phyloP scores from a whole-genome alignment of 2,113 vertebrate genomes.

The Podarcis muralis region DNA sequence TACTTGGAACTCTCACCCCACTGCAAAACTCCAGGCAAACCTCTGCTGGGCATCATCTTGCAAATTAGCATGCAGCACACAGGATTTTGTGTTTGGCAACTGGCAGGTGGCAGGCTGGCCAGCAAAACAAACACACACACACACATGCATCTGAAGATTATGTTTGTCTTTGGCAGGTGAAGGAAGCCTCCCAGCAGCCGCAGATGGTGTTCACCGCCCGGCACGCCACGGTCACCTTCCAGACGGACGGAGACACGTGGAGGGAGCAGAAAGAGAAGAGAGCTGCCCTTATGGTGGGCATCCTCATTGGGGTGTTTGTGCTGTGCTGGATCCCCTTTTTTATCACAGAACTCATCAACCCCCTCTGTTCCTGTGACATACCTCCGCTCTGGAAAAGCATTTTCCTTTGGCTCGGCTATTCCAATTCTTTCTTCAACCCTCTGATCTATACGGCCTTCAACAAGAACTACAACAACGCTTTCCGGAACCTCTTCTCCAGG shows the following conservation, averaged over 20 bases:
- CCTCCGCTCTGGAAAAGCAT: constrained; percentile 94
- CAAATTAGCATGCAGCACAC: background rate
- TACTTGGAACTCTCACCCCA: background rate
- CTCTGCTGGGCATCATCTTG: background rate
- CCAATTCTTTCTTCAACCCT: constrained; percentile 98
- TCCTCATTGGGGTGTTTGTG: constrained; percentile 93
- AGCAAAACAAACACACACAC: background rate
- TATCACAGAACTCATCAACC: constrained; percentile 90
- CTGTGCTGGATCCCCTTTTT: constrained; percentile 99
- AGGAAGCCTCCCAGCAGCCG: constrained; percentile 82
- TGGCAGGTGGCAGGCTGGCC: background rate
- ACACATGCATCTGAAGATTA: background rate
- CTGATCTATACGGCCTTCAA: constrained; percentile 98
- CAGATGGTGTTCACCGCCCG: constrained; percentile 89
- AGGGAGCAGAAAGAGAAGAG: constrained; percentile 93
- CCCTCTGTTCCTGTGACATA: constrained; percentile 89
- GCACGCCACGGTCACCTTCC: constrained; percentile 89
- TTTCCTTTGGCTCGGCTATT: constrained; percentile 97
- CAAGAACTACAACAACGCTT: constrained; percentile 96
- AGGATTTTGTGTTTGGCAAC: background rate
- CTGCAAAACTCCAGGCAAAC: background rate
- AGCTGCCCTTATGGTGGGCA: constrained; percentile 94
- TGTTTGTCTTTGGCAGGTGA: constrained; percentile 79
- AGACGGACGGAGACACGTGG: constrained; percentile 90
- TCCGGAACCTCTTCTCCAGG: constrained; percentile 89